These are phyloP conservation scores for Baccha elongata DNA, from an alignment of 2,888 invertebrate genomes.

Conservation along the genomic window DNA sequence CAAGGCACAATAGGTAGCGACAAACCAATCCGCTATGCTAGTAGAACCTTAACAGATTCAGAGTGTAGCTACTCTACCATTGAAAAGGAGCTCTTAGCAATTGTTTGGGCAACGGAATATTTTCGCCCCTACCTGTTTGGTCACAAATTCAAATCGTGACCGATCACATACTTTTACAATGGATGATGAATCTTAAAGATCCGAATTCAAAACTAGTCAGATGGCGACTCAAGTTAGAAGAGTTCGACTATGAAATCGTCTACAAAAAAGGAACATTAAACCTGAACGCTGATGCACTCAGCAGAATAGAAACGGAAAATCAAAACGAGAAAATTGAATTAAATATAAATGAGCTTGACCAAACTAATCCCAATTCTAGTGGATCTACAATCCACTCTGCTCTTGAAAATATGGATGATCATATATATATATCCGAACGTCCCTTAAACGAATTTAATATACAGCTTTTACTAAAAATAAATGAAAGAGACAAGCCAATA, in stretches of 20 bases:
- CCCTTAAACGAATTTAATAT: constrained; percentile 64
- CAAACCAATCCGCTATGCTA: constrained; percentile 8
- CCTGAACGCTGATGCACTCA: no score
- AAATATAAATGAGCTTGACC: constrained; percentile 23
- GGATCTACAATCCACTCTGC: constrained; percentile 33
- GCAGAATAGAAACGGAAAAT: neutral
- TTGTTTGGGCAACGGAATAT: constrained; percentile 8
- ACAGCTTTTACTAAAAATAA: constrained; percentile 3
- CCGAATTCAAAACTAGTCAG: constrained; percentile 49
- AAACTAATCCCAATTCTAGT: no score
- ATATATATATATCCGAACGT: constrained; percentile 43
- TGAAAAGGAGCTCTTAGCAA: neutral
- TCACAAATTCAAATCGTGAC: no score
- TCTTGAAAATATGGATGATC: constrained; percentile 42
- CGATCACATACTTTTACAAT: neutral
- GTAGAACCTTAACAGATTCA: constrained; percentile 11
- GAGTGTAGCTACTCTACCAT: constrained; percentile 3
- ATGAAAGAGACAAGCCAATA: no score
- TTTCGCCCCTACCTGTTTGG: neutral
- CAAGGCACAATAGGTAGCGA: constrained; percentile 8
- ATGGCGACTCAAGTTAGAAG: constrained; percentile 55
- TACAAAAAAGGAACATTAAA: neutral
- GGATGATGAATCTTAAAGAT: constrained; percentile 48
- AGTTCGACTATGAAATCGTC: no score
- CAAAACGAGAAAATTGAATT: neutral